Conservation (phyloP, 2,113 vertebrate genomes). For the Taurulus bubalis region DNA sequence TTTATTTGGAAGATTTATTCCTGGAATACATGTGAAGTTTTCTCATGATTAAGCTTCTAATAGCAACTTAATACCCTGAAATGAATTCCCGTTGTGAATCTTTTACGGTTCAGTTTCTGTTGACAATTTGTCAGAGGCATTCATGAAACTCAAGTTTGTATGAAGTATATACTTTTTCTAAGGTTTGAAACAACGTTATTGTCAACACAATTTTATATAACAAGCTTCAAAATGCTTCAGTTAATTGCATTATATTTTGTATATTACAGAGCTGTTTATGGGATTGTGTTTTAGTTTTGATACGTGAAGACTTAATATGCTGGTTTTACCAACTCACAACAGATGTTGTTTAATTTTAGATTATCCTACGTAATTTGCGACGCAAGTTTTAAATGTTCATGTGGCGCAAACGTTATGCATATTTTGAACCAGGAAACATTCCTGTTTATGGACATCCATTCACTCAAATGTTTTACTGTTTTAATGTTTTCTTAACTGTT, state of each 20-base stretch:
- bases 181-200: background rate
- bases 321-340: background rate
- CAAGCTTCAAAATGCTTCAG: background rate
- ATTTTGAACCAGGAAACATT: conserved; percentile 8
- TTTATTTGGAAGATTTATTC: too few relatives aligned
- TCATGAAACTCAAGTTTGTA: background rate
- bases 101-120: too few relatives aligned
- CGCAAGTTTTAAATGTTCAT: background rate
- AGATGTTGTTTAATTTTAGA: background rate
- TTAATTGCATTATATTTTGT: background rate
- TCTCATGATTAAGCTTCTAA: too few relatives aligned
- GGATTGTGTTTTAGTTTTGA: background rate
- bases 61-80: too few relatives aligned
- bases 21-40: too few relatives aligned
- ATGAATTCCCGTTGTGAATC: too few relatives aligned
- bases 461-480: too few relatives aligned
- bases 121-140: background rate
- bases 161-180: background rate
- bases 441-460: conserved; percentile 14
- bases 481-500: too few relatives aligned
- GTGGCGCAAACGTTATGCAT: background rate
- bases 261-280: background rate
- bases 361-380: background rate
- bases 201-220: background rate
- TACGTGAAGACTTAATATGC: background rate